Conservation (phyloP, 1,140 invertebrate species). For the Calephelis virginiensis region DNA sequence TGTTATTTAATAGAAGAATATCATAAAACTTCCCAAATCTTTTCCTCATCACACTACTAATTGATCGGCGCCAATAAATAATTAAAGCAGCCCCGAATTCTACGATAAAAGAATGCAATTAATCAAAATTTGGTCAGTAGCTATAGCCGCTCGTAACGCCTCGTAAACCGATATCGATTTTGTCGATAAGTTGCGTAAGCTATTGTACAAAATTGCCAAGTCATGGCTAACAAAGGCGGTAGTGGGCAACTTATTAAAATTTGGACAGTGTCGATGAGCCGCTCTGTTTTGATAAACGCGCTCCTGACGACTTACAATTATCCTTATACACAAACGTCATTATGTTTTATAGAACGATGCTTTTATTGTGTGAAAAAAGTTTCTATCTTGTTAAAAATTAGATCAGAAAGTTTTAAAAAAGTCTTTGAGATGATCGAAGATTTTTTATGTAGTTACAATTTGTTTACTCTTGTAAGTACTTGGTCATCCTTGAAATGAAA, state of each 20-base stretch:
- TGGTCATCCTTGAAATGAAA: no score
- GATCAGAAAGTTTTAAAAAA: no score
- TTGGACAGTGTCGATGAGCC: constrained; percentile 67
- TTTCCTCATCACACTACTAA: constrained; percentile 65
- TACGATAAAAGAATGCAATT: constrained; percentile 68
- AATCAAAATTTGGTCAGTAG: constrained; percentile 77
- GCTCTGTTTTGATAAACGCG: constrained; percentile 74
- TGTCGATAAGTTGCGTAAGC: constrained; percentile 75
- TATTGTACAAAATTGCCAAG: constrained; percentile 67
- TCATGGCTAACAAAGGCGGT: constrained; percentile 72
- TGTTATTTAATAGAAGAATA: no score
- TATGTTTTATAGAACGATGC: background rate
- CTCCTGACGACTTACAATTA: constrained; percentile 27
- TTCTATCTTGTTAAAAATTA: no score
- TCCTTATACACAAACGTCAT: constrained; percentile 11
- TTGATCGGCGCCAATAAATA: constrained; percentile 72
- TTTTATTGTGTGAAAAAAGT: no score
- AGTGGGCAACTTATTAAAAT: constrained; percentile 78
- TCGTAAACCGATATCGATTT: constrained; percentile 76
- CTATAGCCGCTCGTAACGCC: constrained; percentile 67
- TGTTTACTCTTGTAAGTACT: no score
- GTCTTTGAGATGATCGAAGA: no score
- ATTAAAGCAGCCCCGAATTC: constrained; percentile 48
- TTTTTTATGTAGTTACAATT: no score
- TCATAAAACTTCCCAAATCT: no score